phyloP scores from a whole-genome alignment of 2,888 invertebrate species.

The Leptinotarsa tumamoca region DNA sequence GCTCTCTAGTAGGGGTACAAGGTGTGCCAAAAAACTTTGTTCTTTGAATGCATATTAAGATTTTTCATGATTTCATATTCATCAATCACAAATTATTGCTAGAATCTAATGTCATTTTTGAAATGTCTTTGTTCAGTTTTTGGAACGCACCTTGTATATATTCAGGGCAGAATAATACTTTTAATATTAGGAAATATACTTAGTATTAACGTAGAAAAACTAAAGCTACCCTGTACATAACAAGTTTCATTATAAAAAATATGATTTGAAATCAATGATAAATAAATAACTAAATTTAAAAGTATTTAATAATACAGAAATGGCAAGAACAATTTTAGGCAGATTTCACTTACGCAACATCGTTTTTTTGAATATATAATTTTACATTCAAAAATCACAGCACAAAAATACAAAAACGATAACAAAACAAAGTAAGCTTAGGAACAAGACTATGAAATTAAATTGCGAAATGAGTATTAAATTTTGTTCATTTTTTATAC shows the following conservation, averaged over 20 bases:
- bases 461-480: constrained; percentile 33
- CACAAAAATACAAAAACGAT: constrained; percentile 63
- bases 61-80: not conserved
- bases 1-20: constrained; percentile 41
- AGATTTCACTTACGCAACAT: constrained; percentile 56
- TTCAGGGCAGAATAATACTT: constrained; percentile 59
- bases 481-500: constrained; percentile 33
- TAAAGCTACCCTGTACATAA: constrained; percentile 51
- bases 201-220: constrained; percentile 40
- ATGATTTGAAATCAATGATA: constrained; percentile 56
- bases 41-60: not conserved
- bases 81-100: constrained; percentile 11
- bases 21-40: constrained; percentile 37
- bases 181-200: constrained; percentile 57
- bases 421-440: constrained; percentile 61
- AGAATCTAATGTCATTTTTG: constrained; percentile 46
- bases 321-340: constrained; percentile 67
- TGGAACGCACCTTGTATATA: constrained; percentile 45
- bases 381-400: constrained; percentile 66
- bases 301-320: constrained; percentile 64
- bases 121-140: constrained; percentile 38
- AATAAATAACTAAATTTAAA: constrained; percentile 57
- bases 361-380: constrained; percentile 57
- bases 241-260: constrained; percentile 47
- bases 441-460: constrained; percentile 59